These are phyloP conservation scores for Drosophila fulvimacula DNA, from an alignment of 2,888 invertebrate species.

Conservation along the genomic window DNA sequence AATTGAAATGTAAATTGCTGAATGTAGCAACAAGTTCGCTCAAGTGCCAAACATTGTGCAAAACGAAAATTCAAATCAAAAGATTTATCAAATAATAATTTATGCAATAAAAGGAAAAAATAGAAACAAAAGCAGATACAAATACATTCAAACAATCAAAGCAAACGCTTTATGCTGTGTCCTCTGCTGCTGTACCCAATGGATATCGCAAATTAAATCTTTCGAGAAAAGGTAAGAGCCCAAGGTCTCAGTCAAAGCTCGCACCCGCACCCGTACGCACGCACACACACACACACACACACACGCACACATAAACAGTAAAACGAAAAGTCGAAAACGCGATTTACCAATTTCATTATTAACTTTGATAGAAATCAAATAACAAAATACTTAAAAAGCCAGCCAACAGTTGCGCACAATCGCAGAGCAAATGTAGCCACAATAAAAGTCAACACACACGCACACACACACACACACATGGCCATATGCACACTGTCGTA, in stretches of 20 bases:
- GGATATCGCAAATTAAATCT: slow-evolving; percentile 77
- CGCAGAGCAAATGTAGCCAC: slow-evolving; percentile 50
- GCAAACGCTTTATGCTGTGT: slow-evolving; percentile 12
- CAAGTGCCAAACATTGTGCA: slow-evolving; percentile 71
- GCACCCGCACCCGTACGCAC: slow-evolving; percentile 36
- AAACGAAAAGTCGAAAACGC: slow-evolving; percentile 42
- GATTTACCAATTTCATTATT: slow-evolving; percentile 79
- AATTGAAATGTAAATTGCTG: slow-evolving; percentile 55
- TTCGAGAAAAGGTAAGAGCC: slow-evolving; percentile 67
- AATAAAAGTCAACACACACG: slow-evolving; percentile 38
- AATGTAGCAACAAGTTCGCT: slow-evolving; percentile 38
- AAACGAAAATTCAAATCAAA: slow-evolving; percentile 45
- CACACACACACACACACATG: slow-evolving; percentile 26
- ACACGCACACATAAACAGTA: not conserved
- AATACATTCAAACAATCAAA: slow-evolving; percentile 27
- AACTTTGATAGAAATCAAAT: slow-evolving; percentile 77
- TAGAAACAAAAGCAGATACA: slow-evolving; percentile 34
- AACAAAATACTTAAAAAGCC: slow-evolving; percentile 76
- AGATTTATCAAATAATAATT: slow-evolving; percentile 47
- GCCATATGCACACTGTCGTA: slow-evolving; percentile 44
- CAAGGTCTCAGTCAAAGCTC: slow-evolving; percentile 58
- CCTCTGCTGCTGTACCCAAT: slow-evolving; percentile 52
- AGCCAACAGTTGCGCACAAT: slow-evolving; percentile 48
- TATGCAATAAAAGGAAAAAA: slow-evolving; percentile 40
- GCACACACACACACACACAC: slow-evolving; percentile 12